Base-by-base conservation (phyloP, 2,113 vertebrate species). In the Pogonocichla stellata region DNA sequence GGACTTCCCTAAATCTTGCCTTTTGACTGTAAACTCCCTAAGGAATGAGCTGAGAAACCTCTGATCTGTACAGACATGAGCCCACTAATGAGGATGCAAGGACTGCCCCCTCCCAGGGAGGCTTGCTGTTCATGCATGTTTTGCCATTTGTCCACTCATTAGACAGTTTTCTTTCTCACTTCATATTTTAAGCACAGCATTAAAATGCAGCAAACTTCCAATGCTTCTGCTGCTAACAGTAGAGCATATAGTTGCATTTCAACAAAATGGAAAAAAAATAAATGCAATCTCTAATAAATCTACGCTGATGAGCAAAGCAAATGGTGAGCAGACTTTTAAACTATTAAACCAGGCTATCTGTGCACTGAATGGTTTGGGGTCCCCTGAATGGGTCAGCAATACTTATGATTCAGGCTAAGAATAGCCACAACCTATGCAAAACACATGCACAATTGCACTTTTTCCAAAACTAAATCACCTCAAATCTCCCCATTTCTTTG, bases 21-120 rank as follows among this genome's bases (percentile, higher is more conserved):
- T 90, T 89, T 81, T 86, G 61, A 84, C 48, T 81, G 36, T 15
- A 64, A 86, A 53, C 34, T 56, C 58, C 85, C 66, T 80, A 85
- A 90, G 61, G 34, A 81, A 91, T 24, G 26, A 89, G 45, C 73
- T 62, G 38, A 87, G 67, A 95, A 90, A 77, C 54, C 71, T 94
- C 87, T 83, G 61, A 94, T 85, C 78, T 91, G 34, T 72, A 85
- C 23, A 77, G 71, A 53, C 57, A 34, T 3, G 23, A 87, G 62
- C 66, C 54, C 71, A 50, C 47, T 92, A 89, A 90, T 22, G 53
- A 90, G 84, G 42, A 69, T 31, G 18, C 45, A 82, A 70, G 47
- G 78, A 66, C 80, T 66, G 66, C 29, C 77, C 57, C 57, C 73
- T 86, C 80, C 48, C 75, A 84, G 60, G 77, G n/a, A 67, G 28